Evolutionary conservation across 2,113 vertebrate species (phyloP).

Genomic region (Bolborhynchus lineola): DNA sequence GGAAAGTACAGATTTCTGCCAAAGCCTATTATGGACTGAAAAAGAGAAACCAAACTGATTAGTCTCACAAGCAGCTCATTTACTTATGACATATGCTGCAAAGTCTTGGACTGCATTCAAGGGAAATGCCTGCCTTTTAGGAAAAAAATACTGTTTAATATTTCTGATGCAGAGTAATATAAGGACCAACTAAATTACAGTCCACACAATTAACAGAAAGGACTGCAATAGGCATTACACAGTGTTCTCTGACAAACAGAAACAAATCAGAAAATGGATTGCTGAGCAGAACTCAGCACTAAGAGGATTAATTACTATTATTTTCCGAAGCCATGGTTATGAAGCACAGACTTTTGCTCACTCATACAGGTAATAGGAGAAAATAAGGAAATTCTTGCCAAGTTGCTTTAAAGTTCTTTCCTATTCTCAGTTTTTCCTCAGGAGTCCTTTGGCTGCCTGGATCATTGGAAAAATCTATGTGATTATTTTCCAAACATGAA

Average conservation of each 20-base stretch:
- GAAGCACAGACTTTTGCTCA: background rate
- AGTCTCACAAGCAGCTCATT: constrained; percentile 1
- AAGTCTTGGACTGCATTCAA: background rate
- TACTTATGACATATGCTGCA: background rate
- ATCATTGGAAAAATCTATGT: background rate
- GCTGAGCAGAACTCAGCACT: background rate
- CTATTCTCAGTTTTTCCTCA: background rate
- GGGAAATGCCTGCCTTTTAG: constrained; percentile 10
- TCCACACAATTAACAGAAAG: constrained; percentile 19
- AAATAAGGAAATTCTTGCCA: background rate
- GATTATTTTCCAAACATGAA: background rate
- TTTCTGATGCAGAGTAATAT: constrained; percentile 7
- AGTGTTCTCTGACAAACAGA: constrained; percentile 5
- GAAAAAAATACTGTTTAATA: background rate
- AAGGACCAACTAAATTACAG: constrained; percentile 9
- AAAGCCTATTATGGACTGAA: background rate
- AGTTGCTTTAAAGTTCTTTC: background rate
- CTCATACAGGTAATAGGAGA: background rate
- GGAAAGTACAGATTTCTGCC: background rate
- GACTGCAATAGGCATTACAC: constrained; percentile 1
- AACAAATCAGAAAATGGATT: constrained; percentile 33
- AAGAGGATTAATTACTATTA: background rate
- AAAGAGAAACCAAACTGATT: background rate
- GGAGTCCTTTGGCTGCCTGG: background rate
- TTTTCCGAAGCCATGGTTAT: background rate